Percentiles rank a stretch among this genome's conserved stretches.
Evolutionary conservation across 2,888 invertebrate genomes (phyloP).

Genomic region (Philereme transversata): DNA sequence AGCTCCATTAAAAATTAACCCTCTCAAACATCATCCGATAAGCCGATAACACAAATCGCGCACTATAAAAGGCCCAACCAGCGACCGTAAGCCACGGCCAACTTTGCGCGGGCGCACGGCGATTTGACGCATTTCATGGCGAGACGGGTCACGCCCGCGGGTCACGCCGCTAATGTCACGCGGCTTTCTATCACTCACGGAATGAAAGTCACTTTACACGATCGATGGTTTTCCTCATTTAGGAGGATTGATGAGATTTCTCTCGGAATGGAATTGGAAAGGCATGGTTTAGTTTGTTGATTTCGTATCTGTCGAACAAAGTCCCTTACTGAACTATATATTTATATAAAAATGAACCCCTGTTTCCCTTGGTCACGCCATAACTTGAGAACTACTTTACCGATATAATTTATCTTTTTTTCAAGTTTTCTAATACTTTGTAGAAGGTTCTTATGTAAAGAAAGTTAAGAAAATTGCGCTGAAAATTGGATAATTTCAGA

Average conservation of each 20-base stretch:
- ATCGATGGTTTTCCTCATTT: slow-evolving; percentile 39
- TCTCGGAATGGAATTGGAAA: slow-evolving; percentile 9
- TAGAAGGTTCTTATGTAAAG: too few species aligned
- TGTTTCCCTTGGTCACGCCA: too few species aligned
- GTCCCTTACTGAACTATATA: too few species aligned
- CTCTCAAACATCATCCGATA: too few species aligned
- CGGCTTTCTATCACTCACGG: slow-evolving; percentile 72
- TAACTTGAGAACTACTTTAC: too few species aligned
- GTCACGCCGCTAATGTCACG: slow-evolving; percentile 79
- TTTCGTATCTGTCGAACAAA: slow-evolving; percentile 9
- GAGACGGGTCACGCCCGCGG: slow-evolving; percentile 71
- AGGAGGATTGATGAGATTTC: slow-evolving; percentile 36
- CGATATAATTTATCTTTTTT: too few species aligned
- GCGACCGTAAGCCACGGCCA: slow-evolving; percentile 57
- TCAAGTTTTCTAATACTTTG: too few species aligned
- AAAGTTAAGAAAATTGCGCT: too few species aligned
- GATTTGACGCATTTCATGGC: slow-evolving; percentile 82
- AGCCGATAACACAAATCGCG: slow-evolving; percentile 32
- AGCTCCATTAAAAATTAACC: too few species aligned
- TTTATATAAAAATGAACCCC: too few species aligned
- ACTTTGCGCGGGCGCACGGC: slow-evolving; percentile 75
- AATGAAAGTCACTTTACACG: slow-evolving; percentile 64
- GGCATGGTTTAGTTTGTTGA: slow-evolving; percentile 18
- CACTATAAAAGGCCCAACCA: slow-evolving; percentile 40
- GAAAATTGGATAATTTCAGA: too few species aligned